phyloP scores from a whole-genome alignment of 1,140 invertebrate species.

The Eumaeus atala region DNA sequence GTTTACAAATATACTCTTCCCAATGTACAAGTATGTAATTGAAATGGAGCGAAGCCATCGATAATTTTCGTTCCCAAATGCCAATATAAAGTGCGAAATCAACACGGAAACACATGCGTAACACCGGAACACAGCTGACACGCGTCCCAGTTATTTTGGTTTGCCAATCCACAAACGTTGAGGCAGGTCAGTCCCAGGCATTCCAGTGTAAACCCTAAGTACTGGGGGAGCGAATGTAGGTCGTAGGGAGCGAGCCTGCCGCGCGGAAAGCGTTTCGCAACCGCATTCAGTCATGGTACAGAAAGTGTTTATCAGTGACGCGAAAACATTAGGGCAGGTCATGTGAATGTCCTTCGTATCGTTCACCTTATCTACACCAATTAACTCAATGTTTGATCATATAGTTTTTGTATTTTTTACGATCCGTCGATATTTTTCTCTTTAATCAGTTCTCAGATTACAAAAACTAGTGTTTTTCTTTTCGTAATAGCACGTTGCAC shows the following conservation, averaged over 20 bases:
- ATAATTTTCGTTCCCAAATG: no score
- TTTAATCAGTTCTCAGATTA: conserved; percentile 32
- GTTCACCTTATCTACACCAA: conserved; percentile 32
- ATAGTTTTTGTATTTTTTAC: not conserved
- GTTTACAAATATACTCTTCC: no score
- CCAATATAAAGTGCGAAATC: no score
- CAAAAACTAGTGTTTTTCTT: conserved; percentile 33
- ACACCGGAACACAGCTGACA: conserved; percentile 42
- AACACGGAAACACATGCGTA: conserved; percentile 22
- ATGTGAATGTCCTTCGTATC: conserved; percentile 46
- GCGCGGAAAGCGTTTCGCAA: conserved; percentile 43
- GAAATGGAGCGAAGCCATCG: no score
- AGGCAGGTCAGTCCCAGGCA: conserved; percentile 60
- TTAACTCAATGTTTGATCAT: conserved; percentile 3
- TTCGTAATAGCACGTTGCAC: conserved; percentile 41
- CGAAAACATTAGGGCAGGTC: conserved; percentile 56
- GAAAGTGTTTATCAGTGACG: conserved; percentile 34
- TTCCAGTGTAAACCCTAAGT: conserved; percentile 63
- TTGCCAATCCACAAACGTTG: conserved; percentile 48
- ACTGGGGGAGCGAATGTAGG: conserved; percentile 62
- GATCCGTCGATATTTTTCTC: conserved; percentile 21
- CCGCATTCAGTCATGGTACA: conserved; percentile 23
- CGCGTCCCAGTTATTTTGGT: conserved; percentile 58
- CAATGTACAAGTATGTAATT: no score
- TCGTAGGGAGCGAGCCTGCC: conserved; percentile 53